Base-by-base conservation (phyloP, 1,140 invertebrate genomes). In the Hermetia illucens region DNA sequence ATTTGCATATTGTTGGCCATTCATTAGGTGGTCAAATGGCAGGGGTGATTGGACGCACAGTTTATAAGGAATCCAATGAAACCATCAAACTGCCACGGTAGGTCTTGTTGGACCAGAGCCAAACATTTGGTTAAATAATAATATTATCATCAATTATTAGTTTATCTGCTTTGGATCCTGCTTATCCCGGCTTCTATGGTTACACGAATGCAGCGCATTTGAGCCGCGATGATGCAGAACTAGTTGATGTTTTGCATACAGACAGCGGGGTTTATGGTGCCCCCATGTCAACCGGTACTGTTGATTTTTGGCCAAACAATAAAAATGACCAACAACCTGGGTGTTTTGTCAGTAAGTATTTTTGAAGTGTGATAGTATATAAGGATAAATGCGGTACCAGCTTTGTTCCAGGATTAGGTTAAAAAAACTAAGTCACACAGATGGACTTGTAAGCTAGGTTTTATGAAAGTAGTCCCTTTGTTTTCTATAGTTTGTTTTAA, bases 11-110 rank as follows among this genome's bases (percentile, higher is more conserved):
- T 3, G 63, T 83, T 35, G 78, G 74, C 0, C 78, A 79, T 50
- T 80, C 77, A 9, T 53, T 82, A 8, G 79, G 79, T 1, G 74
- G 72, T 3, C 78, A 82, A 31, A 63, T 79, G 4, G 69, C 75
- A 3, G 77, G 75, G 1, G 70, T 70, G 31, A 62, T 72, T 2
- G 75, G 73, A 0, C 52, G 47, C 39, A 50, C 47, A 32, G 19
- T 63, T 3, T 47, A 45, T 22, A 44, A 44, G 16, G 31, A 35
- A 10, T 35, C 33, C 9, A 27, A 18, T 13, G 17, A 21, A 8
- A 37, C 25, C 12, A 33, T 45, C 5, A 46, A 44, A 44, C 22
- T 48, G n/a, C 40, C 34, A 21, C 41, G 47, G 47, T 45, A 34
- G n/a, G 19, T 18, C 18, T 9, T 13, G 15, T 9, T 34, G 6